These are phyloP conservation scores for Geococcyx californianus DNA, from an alignment of 2,113 vertebrate species.

Conservation along the genomic window DNA sequence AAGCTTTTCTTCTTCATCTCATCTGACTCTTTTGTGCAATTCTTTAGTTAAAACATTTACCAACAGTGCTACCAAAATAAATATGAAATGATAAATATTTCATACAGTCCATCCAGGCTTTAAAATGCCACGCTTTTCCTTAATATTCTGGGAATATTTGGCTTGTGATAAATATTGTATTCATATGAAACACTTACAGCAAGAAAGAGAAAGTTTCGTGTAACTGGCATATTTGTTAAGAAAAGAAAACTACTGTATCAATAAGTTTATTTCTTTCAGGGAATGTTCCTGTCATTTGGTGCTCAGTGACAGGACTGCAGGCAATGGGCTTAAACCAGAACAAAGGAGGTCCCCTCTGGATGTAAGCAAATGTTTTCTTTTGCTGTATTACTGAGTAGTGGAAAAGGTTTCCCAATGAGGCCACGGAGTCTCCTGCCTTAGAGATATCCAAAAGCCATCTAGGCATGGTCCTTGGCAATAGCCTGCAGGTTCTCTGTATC, in stretches of 20 bases:
- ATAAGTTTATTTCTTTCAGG: background rate
- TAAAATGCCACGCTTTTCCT: background rate
- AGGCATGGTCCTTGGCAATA: background rate
- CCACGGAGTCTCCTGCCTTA: background rate
- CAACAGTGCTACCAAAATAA: background rate
- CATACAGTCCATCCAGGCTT: background rate
- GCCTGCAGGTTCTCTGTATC: background rate
- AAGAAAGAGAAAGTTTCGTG: background rate
- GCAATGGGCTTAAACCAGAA: background rate
- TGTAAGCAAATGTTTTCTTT: background rate
- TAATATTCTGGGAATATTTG: background rate
- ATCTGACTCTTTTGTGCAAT: background rate
- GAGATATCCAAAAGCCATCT: background rate
- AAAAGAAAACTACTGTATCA: background rate
- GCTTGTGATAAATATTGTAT: background rate
- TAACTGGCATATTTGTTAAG: background rate
- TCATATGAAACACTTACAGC: background rate
- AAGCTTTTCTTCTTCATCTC: background rate
- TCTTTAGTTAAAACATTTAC: slow-evolving; percentile 5
- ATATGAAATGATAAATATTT: background rate
- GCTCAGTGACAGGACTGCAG: background rate
- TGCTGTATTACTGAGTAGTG: background rate
- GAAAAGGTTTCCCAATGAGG: background rate
- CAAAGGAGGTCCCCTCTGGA: background rate
- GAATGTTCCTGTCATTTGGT: background rate